Percentiles rank a stretch among this genome's conserved stretches.
phyloP scores from a whole-genome alignment of 2,797 vertebrate genomes.

The Micropoecilia bifurca region DNA sequence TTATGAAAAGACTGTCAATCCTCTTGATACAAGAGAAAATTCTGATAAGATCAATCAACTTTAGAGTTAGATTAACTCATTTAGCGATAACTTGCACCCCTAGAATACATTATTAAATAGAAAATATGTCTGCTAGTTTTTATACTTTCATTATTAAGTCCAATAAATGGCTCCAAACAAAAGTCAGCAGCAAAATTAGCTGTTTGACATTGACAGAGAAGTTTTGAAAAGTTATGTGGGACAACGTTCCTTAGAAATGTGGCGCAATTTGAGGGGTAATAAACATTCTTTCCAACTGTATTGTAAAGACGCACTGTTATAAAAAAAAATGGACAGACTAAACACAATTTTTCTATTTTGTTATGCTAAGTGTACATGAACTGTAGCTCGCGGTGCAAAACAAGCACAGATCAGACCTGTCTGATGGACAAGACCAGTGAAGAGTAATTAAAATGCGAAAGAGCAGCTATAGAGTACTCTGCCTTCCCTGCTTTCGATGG shows the following conservation, averaged over 20 bases:
- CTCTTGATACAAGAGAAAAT: too few species aligned
- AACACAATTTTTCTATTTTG: not conserved
- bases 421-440: constrained; percentile 59
- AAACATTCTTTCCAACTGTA: not conserved
- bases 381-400: constrained; percentile 48
- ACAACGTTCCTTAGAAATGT: not conserved
- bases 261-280: not conserved
- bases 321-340: not conserved
- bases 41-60: too few species aligned
- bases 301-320: not conserved
- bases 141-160: not conserved
- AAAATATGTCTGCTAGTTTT: not conserved
- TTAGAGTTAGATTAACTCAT: too few species aligned
- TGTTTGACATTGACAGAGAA: not conserved
- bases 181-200: not conserved
- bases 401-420: constrained; percentile 49
- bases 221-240: not conserved
- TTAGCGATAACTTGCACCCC: too few species aligned
- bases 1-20: too few species aligned
- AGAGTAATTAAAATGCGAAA: constrained; percentile 76
- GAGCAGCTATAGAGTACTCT: constrained; percentile 62
- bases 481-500: constrained; percentile 76
- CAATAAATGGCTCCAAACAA: not conserved
- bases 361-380: not conserved
- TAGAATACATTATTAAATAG: not conserved